Base-by-base conservation (phyloP, 2,797 vertebrate species). In the Sylvilagus floridanus region DNA sequence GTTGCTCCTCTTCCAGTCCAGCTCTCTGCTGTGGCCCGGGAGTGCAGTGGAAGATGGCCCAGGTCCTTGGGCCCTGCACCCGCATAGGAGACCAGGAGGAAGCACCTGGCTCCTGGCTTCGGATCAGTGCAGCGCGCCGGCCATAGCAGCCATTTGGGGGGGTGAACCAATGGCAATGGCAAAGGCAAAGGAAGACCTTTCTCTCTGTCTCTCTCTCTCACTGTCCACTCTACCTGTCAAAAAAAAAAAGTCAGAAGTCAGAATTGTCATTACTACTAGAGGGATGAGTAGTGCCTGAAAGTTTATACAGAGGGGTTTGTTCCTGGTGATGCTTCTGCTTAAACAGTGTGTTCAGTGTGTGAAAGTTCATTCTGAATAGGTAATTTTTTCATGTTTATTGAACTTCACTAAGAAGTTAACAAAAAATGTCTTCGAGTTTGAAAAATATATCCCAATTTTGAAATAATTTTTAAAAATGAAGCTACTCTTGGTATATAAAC, bases 321-420 rank as follows among this genome's bases (percentile, higher is more conserved):
- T 16, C 4, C 22, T 12, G 26, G 4, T 28, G 30, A n/a, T 19
- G 19, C 26, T 14, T 72, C 54, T 57, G 54, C 13, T 57, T 57
- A 57, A 19, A 57, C 54, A 19, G 1, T 26, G 21, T 35, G 17
- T 42, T 66, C 12, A n/a, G 24, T 21, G 11, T 5, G 19, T 60
- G 50, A 69, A 68, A 76, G 21, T 22, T 77, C n/a, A 47, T 28
- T 69, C 5, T 24, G 21, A 62, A 57, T 16, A 73, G 4, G 0
- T 2, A 50, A 3, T 75, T 84, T 60, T 16, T 71, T n/a, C 26
- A 7, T 42, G 3, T 69, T 95, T 37, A 66, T 12, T 6, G 50
- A 94, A 84, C 10, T 87, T 84, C 66, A 37, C 22, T 57, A 83
- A 32, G 66, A 79, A n/a, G 13, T 78, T 69, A 87, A 83, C 9